Evolutionary conservation across 1,140 invertebrate genomes (phyloP), one percentile per base, ranked within the genome.

Genomic region (Brachionus asplanchnoidis): DNA sequence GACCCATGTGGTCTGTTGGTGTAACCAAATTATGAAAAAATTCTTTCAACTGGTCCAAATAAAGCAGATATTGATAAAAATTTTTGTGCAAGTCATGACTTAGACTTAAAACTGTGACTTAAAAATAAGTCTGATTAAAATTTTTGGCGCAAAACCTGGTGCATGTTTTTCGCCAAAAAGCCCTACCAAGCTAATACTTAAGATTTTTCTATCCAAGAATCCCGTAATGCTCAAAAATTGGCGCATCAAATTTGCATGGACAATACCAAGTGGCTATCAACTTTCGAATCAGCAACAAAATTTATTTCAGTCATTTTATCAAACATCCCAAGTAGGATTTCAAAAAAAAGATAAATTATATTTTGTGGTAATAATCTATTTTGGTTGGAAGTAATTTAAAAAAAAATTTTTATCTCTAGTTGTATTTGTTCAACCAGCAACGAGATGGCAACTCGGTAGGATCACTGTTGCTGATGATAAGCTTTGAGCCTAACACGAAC

Each of bases 271-370:
- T 23, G 73, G 73, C 28, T 82, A 82, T 82, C 2, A 36, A 40
- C 28, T 65, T 26, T 23, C 36, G 17, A 82, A 32, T 65, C 53
- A 65, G n/a, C 26, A 65, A n/a, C 53, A 23, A 42, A 44, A 23
- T 12, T 32, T 82, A 3, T 44, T 82, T 1, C n/a, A 32, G 6
- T 26, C 77, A 14, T 44, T 82, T 60, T 60, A 32, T 28, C 50
- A 23, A 11, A 26, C 36, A 20, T 82, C 79, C 8, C 32, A 20
- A 11, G 12, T 65, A 1, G 79, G 79, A 8, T 82, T 82, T 82
- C 79, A 82, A 82, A 60, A 50, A 82, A 60, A 44, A 40, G 79
- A 65, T 23, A 82, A 82, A 46, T 44, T 44, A 6, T 82, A 82
- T 50, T 77, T 77, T 50, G 12, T 77, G 42, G 73, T 77, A 73